Percentiles rank a stretch among this genome's conserved stretches.
Conservation (phyloP, 2,113 vertebrate species). For the Phylloscopus trochiloides region DNA sequence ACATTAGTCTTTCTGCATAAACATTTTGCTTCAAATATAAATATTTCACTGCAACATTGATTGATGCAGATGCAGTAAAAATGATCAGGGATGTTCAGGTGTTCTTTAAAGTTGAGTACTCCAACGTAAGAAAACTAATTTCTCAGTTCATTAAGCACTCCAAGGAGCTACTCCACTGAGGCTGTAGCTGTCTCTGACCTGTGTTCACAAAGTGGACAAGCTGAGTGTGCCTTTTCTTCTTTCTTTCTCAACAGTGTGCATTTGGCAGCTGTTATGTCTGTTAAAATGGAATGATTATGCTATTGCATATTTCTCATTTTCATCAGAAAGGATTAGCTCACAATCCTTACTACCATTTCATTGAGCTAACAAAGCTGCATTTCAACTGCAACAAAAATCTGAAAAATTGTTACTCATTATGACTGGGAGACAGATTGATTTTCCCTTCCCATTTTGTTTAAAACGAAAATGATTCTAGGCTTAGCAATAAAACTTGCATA, state of each 20-base stretch:
- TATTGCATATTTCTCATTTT: constrained; percentile 6
- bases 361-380: neutral
- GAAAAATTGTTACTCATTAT: neutral
- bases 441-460: neutral
- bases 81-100: neutral
- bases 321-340: constrained; percentile 18
- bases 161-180: neutral
- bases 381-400: neutral
- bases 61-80: neutral
- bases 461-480: neutral
- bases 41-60: neutral
- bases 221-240: neutral
- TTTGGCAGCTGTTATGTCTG: neutral
- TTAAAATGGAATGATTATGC: neutral
- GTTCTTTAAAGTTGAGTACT: neutral
- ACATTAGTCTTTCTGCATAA: neutral
- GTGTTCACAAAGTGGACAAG: neutral
- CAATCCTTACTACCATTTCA: constrained; percentile 1
- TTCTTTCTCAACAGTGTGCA: neutral
- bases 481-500: neutral
- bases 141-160: neutral
- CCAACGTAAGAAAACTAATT: neutral
- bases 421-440: neutral
- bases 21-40: neutral
- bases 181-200: neutral